These are phyloP conservation scores for Drosophila nr. perissopoda DNA, from an alignment of 2,888 invertebrate species.

Conservation along the genomic window DNA sequence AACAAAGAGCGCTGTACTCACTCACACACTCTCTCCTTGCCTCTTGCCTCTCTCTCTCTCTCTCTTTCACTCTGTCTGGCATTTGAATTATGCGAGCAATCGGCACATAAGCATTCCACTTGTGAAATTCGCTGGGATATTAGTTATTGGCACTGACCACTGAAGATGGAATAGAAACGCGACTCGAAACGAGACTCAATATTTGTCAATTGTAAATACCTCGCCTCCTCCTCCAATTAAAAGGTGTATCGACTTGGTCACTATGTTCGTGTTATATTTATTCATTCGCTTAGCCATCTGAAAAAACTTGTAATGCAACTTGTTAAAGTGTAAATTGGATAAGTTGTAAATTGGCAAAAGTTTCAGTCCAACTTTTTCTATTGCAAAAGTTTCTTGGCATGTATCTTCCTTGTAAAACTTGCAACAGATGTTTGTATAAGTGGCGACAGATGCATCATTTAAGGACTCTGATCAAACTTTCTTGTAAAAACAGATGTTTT, in stretches of 20 bases:
- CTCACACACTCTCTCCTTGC: neutral
- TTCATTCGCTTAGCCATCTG: neutral
- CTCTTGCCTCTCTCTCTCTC: neutral
- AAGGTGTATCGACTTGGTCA: neutral
- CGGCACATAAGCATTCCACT: conserved; percentile 12
- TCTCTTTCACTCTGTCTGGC: conserved; percentile 29
- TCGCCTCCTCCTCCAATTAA: neutral
- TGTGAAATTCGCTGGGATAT: conserved; percentile 21
- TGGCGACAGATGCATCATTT: too few species aligned
- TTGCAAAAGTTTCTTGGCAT: neutral
- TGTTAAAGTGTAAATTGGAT: neutral
- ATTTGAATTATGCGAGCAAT: conserved; percentile 36
- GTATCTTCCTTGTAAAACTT: neutral
- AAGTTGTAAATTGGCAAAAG: neutral
- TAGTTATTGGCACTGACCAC: conserved; percentile 18
- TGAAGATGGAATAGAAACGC: conserved; percentile 19
- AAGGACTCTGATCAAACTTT: neutral
- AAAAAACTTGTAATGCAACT: neutral
- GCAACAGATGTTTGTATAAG: neutral
- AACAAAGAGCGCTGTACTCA: conserved; percentile 3
- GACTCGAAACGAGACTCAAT: conserved; percentile 10
- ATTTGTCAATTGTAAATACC: conserved; percentile 17
- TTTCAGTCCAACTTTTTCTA: neutral
- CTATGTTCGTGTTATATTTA: neutral
- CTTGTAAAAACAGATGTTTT: neutral